Evolutionary conservation across 2,113 vertebrate genomes (phyloP), one percentile per base, ranked within the genome.

Genomic region (Chionis minor): DNA sequence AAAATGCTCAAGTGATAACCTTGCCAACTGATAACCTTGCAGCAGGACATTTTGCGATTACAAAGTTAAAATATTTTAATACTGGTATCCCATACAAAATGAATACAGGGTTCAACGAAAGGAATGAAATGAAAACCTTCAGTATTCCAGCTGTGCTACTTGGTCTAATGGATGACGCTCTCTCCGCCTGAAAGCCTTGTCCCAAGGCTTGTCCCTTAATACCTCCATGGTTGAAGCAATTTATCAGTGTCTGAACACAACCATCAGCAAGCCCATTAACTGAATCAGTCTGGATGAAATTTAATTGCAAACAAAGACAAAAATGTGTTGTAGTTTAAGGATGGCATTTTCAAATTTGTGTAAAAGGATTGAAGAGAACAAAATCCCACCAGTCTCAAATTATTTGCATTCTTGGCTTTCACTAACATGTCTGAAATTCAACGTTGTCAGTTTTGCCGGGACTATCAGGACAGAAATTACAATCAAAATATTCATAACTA

Each of bases 381-480:
- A 91, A 94, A 79, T 72, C 61, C 32, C 26, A 52, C 33, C 49
- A 71, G 44, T 92, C 52, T 92, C 56, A 78, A 71, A 62, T 21
- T 4, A 93, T 83, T 92, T 93, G 63, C 86, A 94, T 86, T 96
- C 63, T 86, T 95, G 86, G 72, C 79, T 86, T 92, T 86, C 71
- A 27, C 58, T 69, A 35, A 35, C 42, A 8, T 15, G 75, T 28
- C 54, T 80, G 62, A 92, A 79, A 91, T 40, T 49, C 55, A 84
- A 89, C 45, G 47, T 4, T n/a, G 42, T 18, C 51, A 51, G 74
- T 81, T 78, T 45, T 92, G 45, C 69, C 77, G 88, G 79, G 66
- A 54, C 40, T 28, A 73, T 38, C 55, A 84, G 55, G 51, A 62
- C 21, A 74, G 55, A 88, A 93, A 78, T 70, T 24, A 63, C 26